phyloP scores from a whole-genome alignment of 2,888 invertebrate genomes.

The Tetropium fuscum region DNA sequence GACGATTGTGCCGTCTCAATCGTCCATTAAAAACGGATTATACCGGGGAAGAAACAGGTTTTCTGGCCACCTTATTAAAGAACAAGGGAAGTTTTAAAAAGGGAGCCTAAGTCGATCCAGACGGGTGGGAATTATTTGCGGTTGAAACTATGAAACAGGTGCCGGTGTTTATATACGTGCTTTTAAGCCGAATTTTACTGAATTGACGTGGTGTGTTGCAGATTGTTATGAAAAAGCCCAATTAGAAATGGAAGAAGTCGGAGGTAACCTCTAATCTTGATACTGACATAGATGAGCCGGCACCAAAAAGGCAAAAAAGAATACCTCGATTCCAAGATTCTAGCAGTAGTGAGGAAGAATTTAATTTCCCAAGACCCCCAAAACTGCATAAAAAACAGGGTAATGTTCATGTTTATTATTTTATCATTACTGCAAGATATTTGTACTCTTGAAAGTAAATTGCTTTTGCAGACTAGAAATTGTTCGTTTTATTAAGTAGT shows the following conservation, averaged over 20 bases:
- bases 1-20: too few relatives aligned
- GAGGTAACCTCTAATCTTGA: not conserved
- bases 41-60: too few relatives aligned
- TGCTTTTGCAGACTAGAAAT: not conserved
- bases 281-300: not conserved
- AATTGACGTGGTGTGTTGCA: not conserved
- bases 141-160: too few relatives aligned
- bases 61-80: too few relatives aligned
- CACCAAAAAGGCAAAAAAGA: not conserved
- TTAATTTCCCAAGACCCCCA: not conserved
- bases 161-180: too few relatives aligned
- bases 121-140: too few relatives aligned
- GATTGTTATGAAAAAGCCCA: not conserved
- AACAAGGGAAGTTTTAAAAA: too few relatives aligned
- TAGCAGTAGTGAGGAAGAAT: not conserved
- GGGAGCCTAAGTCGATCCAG: too few relatives aligned
- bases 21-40: too few relatives aligned
- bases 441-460: not conserved
- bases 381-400: not conserved
- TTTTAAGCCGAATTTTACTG: not conserved
- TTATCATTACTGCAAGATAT: not conserved
- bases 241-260: not conserved
- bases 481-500: not conserved
- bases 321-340: not conserved
- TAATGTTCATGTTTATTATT: not conserved